These are phyloP conservation scores for Homarus americanus DNA, from an alignment of 1,140 invertebrate species.

Conservation along the genomic window DNA sequence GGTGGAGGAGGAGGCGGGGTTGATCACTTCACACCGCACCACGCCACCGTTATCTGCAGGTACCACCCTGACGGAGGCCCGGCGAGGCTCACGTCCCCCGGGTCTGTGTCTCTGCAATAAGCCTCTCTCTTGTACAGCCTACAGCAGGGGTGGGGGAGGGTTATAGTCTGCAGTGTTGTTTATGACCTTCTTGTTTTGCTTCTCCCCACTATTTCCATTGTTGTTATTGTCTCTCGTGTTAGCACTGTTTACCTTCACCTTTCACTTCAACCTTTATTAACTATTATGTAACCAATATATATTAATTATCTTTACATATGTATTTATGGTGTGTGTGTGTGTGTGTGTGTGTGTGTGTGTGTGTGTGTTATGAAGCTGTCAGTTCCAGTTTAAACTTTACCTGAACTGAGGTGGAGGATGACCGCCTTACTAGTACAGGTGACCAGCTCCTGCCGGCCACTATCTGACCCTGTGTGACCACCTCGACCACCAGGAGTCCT, in stretches of 20 bases:
- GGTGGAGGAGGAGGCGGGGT: constrained; percentile 2
- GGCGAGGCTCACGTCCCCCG: constrained; percentile 21
- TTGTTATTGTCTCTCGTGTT: neutral
- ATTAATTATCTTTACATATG: neutral
- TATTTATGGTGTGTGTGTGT: neutral
- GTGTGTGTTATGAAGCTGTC: neutral
- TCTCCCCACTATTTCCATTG: neutral
- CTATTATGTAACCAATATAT: neutral
- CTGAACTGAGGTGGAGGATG: constrained; percentile 52
- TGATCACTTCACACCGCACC: constrained; percentile 6
- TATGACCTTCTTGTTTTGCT: neutral
- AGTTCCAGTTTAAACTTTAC: neutral
- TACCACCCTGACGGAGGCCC: constrained; percentile 7
- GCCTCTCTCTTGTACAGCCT: constrained; percentile 45
- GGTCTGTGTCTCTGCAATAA: neutral
- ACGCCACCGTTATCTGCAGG: constrained; percentile 37
- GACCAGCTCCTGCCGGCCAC: constrained; percentile 29
- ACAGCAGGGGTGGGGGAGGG: neutral
- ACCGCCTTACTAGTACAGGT: constrained; percentile 50
- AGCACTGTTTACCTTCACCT: neutral
- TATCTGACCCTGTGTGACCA: constrained; percentile 23
- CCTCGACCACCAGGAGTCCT: constrained; percentile 26
- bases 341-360: neutral
- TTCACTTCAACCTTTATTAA: neutral
- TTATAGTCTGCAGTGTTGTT: neutral